These are phyloP conservation scores for Latrodectus geometricus DNA, from an alignment of 1,140 invertebrate genomes.

Conservation along the genomic window DNA sequence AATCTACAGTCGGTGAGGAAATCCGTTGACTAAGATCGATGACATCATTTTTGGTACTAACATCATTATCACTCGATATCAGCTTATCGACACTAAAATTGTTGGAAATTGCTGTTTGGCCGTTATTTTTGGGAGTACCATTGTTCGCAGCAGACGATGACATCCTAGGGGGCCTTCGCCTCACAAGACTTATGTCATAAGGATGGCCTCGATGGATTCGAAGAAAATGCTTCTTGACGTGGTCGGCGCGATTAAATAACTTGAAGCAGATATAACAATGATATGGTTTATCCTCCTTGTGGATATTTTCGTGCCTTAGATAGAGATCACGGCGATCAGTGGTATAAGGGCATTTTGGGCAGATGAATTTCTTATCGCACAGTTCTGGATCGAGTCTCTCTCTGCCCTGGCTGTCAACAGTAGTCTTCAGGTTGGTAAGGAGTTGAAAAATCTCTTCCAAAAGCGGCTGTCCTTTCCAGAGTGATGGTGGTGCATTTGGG, in stretches of 20 bases:
- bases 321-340: conserved; percentile 93
- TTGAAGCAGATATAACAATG: conserved; percentile 85
- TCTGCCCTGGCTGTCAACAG: conserved; percentile 68
- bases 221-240: conserved; percentile 93
- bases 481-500: conserved; percentile 66
- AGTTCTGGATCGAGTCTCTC: conserved; percentile 47
- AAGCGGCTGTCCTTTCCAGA: conserved; percentile 77
- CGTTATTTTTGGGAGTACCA: conserved; percentile 4
- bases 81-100: conserved; percentile 69
- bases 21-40: conserved; percentile 25
- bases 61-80: conserved; percentile 18
- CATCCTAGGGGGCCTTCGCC: conserved; percentile 67
- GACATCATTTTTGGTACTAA: conserved; percentile 18
- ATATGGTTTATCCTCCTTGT: conserved; percentile 92
- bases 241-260: conserved; percentile 93
- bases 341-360: conserved; percentile 86
- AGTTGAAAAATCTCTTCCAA: conserved; percentile 80
- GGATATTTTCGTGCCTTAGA: conserved; percentile 95
- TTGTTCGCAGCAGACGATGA: conserved; percentile 69
- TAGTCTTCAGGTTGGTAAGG: conserved; percentile 76
- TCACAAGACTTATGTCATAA: conserved; percentile 63
- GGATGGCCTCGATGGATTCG: conserved; percentile 77
- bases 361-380: conserved; percentile 76
- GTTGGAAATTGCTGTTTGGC: conserved; percentile 67
- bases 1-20: neutral